A percentile compares a stretch with the other conserved stretches of the same genome.
Conservation (phyloP, 2,113 vertebrate species). For the Chitala chitala region DNA sequence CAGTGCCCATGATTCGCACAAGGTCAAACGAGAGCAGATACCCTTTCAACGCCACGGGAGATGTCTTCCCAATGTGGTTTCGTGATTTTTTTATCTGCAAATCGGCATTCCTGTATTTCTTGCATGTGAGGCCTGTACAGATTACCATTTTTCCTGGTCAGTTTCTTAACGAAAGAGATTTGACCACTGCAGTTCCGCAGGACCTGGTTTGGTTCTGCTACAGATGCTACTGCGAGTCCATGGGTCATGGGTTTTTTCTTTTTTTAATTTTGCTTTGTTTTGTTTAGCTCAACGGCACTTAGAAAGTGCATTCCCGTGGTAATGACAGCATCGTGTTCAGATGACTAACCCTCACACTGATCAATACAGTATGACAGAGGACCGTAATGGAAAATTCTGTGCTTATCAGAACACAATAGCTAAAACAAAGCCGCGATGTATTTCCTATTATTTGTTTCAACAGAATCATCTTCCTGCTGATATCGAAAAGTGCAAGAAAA, state of each 20-base stretch:
- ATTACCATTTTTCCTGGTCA: too few relatives aligned
- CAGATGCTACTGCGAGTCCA: too few relatives aligned
- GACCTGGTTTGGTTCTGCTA: too few relatives aligned
- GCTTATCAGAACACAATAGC: slow-evolving; percentile 25
- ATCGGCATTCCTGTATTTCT: too few relatives aligned
- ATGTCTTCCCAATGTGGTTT: too few relatives aligned
- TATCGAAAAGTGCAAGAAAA: neutral
- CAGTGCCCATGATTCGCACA: too few relatives aligned
- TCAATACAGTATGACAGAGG: slow-evolving; percentile 22
- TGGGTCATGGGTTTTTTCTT: neutral
- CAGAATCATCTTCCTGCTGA: slow-evolving; percentile 21
- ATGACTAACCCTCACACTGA: slow-evolving; percentile 25
- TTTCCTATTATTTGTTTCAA: slow-evolving; percentile 13
- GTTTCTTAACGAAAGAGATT: too few relatives aligned
- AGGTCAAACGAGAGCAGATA: too few relatives aligned
- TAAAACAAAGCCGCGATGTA: slow-evolving; percentile 18
- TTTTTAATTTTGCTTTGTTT: neutral
- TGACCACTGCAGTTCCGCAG: too few relatives aligned
- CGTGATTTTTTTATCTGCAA: too few relatives aligned
- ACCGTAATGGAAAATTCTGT: slow-evolving; percentile 12
- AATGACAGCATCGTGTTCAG: slow-evolving; percentile 19
- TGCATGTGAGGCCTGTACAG: too few relatives aligned
- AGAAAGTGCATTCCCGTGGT: slow-evolving; percentile 15
- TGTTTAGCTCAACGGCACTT: neutral
- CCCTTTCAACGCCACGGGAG: too few relatives aligned